Evolutionary conservation across 2,113 vertebrate genomes (phyloP).

Genomic region (Engraulis encrasicolus): DNA sequence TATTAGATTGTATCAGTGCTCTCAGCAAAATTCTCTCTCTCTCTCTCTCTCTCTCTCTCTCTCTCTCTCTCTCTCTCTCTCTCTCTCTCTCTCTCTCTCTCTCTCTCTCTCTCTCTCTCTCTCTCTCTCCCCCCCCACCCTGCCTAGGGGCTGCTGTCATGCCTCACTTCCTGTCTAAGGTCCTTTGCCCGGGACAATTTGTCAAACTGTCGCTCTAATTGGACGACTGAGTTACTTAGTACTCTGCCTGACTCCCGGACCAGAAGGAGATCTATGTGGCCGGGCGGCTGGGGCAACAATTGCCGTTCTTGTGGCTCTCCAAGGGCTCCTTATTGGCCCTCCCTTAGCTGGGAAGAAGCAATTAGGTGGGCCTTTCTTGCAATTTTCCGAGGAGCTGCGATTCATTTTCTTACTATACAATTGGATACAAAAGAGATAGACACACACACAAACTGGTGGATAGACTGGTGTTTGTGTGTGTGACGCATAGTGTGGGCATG

Average conservation of each 20-base stretch:
- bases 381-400: not conserved
- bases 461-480: too few species aligned
- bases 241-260: constrained; percentile 34
- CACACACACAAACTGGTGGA: not conserved
- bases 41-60: not conserved
- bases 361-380: not conserved
- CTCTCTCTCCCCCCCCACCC: constrained; percentile 23
- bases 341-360: not conserved
- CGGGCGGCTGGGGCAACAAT: constrained; percentile 34
- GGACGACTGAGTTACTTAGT: constrained; percentile 63
- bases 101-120: not conserved
- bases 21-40: constrained; percentile 40
- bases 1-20: constrained; percentile 74
- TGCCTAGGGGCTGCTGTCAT: constrained; percentile 67
- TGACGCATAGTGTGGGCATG: not conserved
- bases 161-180: constrained; percentile 71
- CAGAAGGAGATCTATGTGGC: constrained; percentile 42
- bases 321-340: not conserved
- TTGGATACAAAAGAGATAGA: not conserved
- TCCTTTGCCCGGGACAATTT: constrained; percentile 55
- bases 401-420: constrained; percentile 1
- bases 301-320: not conserved
- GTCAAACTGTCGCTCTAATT: constrained; percentile 75
- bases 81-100: not conserved
- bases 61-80: not conserved